phyloP scores from a whole-genome alignment of 2,113 vertebrate genomes.

The Alethe castanea region DNA sequence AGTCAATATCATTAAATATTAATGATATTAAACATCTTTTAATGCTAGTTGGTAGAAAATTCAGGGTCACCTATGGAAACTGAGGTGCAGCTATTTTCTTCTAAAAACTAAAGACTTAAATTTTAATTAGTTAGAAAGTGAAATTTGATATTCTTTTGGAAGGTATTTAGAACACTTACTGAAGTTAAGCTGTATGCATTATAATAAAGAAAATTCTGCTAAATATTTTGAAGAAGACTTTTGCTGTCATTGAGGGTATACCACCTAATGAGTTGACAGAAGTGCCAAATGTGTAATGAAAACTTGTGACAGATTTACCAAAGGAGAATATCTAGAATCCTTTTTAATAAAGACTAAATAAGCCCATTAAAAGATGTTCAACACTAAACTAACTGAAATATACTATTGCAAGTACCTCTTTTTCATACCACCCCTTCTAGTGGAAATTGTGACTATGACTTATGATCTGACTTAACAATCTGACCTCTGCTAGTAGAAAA shows the following conservation, averaged over 20 bases:
- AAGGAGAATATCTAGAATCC: background rate
- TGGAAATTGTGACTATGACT: background rate
- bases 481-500: background rate
- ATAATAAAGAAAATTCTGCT: background rate
- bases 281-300: background rate
- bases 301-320: background rate
- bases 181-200: background rate
- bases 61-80: background rate
- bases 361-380: background rate
- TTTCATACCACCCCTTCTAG: background rate
- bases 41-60: background rate
- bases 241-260: background rate
- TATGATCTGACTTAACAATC: background rate
- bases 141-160: background rate
- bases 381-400: background rate
- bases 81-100: background rate
- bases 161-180: background rate
- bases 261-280: background rate
- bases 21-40: background rate
- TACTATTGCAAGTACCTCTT: background rate
- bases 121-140: background rate
- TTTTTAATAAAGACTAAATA: background rate
- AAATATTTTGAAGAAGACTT: background rate
- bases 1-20: background rate
- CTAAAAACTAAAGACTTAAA: background rate